A percentile compares a stretch with the other conserved stretches of the same genome.
Conservation (phyloP, 1,140 invertebrate species). For the Tetramorium parvispinum region DNA sequence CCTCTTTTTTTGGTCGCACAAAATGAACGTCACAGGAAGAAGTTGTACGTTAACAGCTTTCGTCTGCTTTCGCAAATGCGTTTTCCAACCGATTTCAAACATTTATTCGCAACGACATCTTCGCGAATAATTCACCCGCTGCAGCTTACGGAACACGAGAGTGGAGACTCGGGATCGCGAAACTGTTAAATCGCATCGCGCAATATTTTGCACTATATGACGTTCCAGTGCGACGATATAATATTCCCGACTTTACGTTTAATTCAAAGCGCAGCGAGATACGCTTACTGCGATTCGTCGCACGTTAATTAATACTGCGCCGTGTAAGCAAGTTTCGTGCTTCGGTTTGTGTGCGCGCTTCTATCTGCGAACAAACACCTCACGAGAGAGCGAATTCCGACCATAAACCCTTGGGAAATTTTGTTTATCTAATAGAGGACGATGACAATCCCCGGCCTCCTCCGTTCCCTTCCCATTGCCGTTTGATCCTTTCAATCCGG, state of each 20-base stretch:
- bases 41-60: neutral
- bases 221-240: neutral
- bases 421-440: neutral
- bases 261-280: neutral
- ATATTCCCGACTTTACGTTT: conserved; percentile 36
- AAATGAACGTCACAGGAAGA: neutral
- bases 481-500: neutral
- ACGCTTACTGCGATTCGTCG: conserved; percentile 17
- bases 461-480: no score
- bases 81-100: no score
- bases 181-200: no score
- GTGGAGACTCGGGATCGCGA: no score
- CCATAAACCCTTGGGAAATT: conserved; percentile 49
- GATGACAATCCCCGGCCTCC: neutral
- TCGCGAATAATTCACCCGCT: no score
- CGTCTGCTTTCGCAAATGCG: neutral
- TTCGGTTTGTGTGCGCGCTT: neutral
- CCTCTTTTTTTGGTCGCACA: neutral
- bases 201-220: no score
- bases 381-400: neutral
- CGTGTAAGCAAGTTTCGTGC: conserved; percentile 14
- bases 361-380: neutral
- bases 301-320: conserved; percentile 33
- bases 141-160: no score
- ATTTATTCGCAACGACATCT: no score